Percentiles rank a stretch among this genome's conserved stretches.
Evolutionary conservation across 2,113 vertebrate species (phyloP).

Genomic region (Xenus cinereus): DNA sequence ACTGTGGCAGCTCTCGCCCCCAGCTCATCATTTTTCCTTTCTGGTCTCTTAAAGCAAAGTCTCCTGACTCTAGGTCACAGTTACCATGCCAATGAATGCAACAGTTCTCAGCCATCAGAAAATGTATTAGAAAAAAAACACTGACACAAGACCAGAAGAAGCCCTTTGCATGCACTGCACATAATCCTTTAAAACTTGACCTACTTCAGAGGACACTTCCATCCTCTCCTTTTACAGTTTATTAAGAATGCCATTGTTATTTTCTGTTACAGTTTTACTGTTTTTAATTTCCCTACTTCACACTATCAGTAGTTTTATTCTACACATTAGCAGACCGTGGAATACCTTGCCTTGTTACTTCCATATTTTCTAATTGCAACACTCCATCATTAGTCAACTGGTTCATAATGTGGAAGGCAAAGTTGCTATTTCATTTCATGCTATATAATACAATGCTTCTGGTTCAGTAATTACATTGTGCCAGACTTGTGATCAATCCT

Average conservation of each 20-base stretch:
- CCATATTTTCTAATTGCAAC: slow-evolving; percentile 65
- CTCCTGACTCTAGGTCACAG: neutral
- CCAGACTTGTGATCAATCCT: slow-evolving; percentile 54
- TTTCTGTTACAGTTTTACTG: slow-evolving; percentile 37
- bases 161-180: neutral
- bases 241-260: slow-evolving; percentile 7
- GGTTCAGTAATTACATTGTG: slow-evolving; percentile 68
- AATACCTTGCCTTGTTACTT: slow-evolving; percentile 45
- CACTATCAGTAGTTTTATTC: slow-evolving; percentile 39
- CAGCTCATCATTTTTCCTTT: neutral
- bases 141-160: neutral
- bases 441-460: slow-evolving; percentile 58
- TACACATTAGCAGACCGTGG: slow-evolving; percentile 19
- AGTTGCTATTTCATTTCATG: slow-evolving; percentile 67
- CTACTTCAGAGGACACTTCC: neutral
- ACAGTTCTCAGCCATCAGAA: neutral
- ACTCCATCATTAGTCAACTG: slow-evolving; percentile 67
- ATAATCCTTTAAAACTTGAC: neutral
- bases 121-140: neutral
- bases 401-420: slow-evolving; percentile 49
- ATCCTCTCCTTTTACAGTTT: slow-evolving; percentile 6
- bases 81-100: neutral
- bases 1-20: neutral
- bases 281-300: slow-evolving; percentile 51
- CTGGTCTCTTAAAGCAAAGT: neutral